Evolutionary conservation across 1,140 invertebrate species (phyloP), one percentile per base, ranked within the genome.

Genomic region (Drosophila bifasciata): DNA sequence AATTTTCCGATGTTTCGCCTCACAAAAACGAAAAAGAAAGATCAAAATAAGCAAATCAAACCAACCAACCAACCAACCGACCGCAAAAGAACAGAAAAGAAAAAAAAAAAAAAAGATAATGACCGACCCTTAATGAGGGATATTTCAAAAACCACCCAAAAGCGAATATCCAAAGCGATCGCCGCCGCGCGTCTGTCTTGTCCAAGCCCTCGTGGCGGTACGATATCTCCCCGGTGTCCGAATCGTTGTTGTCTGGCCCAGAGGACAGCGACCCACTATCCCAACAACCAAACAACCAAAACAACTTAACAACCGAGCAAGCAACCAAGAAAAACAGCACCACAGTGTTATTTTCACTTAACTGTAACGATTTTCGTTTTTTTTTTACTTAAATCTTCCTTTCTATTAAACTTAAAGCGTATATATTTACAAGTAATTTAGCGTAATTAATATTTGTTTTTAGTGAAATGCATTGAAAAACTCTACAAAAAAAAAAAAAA

Each of bases 1-100:
- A 91, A 84, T 91, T 91, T 90, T 91, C 90, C 76, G 76, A 91
- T 91, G 90, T 91, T 90, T 91, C 90, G 90, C 90, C 90, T 91
- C 90, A 91, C 90, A 91, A 86, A 81, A 90, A 81, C 46, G 40
- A 75, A 41, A 80, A 36, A 36, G 32, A 91, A 86, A 81, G 89
- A 81, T 44, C 36, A 75, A 41, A 80, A 79, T 69, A 71, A 70
- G 67, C 51, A 78, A 74, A 78, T 59, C 59, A 73, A 70, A 61
- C 50, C 32, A 43, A 28, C 25, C 25, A 28, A 25, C 5, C 5
- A 53, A 40, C 41, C 40, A 76, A 71, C 50, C 43, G 49, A 59
- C 16, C 66, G 48, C 39, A 67, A 60, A 51, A 62, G 43, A 41
- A 59, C 39, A 51, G 45, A 55, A 55, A 25, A 69, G 19, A 57